Evolutionary conservation across 2,797 vertebrate species (phyloP).

Genomic region (Ctenopoma multispine): DNA sequence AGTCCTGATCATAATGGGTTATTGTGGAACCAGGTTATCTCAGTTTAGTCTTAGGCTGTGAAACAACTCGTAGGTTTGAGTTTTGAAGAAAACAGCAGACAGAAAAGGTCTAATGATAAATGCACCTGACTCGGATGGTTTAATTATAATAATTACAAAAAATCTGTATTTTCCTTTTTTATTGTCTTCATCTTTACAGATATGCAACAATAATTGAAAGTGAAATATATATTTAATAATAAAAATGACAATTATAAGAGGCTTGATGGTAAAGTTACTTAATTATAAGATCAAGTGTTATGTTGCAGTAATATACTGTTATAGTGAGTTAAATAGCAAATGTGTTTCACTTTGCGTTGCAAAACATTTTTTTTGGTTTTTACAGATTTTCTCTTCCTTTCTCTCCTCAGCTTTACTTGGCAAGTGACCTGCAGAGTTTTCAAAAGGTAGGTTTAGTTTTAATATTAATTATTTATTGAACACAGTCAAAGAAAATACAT

Average conservation of each 20-base stretch:
- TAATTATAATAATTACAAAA: no score
- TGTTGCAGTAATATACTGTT: not conserved
- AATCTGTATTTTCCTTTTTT: not conserved
- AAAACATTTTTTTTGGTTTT: not conserved
- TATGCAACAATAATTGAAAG: not conserved
- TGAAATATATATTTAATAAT: not conserved
- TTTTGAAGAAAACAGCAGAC: not conserved
- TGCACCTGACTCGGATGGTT: not conserved
- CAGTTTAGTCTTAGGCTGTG: not conserved
- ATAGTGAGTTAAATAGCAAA: not conserved
- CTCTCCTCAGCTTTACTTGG: slow-evolving; percentile 87
- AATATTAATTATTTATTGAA: not conserved
- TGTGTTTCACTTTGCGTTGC: not conserved
- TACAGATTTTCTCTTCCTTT: slow-evolving; percentile 16
- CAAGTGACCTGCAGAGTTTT: slow-evolving; percentile 89
- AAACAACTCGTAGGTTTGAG: no score
- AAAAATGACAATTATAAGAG: not conserved
- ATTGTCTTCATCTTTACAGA: no score
- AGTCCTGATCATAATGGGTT: not conserved
- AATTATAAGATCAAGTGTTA: not conserved
- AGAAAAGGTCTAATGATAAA: not conserved
- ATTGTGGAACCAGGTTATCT: slow-evolving; percentile 6
- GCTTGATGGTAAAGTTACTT: not conserved
- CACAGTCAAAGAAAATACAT: not conserved
- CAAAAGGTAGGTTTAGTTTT: slow-evolving; percentile 67